These are phyloP conservation scores for Salmo trutta DNA, from an alignment of 2,797 vertebrate genomes.

Conservation along the genomic window DNA sequence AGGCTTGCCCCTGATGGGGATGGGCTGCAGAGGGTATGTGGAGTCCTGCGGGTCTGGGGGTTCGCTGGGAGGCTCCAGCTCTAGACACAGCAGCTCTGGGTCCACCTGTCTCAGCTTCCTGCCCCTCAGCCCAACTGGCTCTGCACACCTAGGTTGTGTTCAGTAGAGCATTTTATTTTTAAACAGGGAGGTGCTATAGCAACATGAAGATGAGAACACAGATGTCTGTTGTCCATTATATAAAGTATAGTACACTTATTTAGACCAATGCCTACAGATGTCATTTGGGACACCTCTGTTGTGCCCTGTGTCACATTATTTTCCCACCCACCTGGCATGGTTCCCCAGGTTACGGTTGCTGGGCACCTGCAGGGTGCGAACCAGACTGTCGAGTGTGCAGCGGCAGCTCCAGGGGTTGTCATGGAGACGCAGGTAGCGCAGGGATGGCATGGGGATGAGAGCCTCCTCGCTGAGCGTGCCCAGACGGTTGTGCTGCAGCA, in stretches of 20 bases:
- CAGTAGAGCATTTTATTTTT: not conserved
- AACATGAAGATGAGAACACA: not conserved
- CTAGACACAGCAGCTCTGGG: conserved; percentile 80
- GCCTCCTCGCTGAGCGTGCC: conserved; percentile 83
- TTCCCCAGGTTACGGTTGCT: conserved; percentile 90
- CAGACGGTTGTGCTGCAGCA: conserved; percentile 92
- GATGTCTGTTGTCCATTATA: not conserved
- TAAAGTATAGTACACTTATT: conserved; percentile 1
- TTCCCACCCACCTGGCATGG: conserved; percentile 78
- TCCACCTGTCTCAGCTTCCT: conserved; percentile 83
- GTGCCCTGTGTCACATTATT: not conserved
- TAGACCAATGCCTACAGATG: conserved; percentile 29
- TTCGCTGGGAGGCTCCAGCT: conserved; percentile 29
- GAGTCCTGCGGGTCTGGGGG: not conserved
- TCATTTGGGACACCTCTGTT: conserved; percentile 66
- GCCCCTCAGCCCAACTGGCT: conserved; percentile 78
- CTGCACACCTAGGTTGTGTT: conserved; percentile 70
- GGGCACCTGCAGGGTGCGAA: conserved; percentile 89
- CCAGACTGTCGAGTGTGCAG: conserved; percentile 88
- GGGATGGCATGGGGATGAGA: conserved; percentile 83
- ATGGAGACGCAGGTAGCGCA: conserved; percentile 87
- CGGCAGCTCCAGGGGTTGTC: conserved; percentile 92
- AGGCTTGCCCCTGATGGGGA: conserved; percentile 63
- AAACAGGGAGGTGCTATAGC: not conserved
- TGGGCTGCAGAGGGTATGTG: conserved; percentile 25